Percentiles rank a stretch among this genome's conserved stretches.
Evolutionary conservation across 1,140 invertebrate genomes (phyloP).

Genomic region (Pseudomyrmex sp.): DNA sequence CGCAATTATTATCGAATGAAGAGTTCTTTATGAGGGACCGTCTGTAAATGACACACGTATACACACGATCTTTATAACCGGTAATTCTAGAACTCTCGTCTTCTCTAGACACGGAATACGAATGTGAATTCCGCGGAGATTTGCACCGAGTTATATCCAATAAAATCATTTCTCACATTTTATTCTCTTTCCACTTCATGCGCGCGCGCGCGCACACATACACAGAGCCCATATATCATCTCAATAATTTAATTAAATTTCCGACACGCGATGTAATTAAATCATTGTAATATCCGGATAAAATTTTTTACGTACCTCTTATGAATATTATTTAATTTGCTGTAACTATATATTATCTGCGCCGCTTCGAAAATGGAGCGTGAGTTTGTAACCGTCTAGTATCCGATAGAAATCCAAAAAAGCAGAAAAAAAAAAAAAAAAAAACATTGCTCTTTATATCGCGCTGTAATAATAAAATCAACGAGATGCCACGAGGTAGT

Average conservation of each 20-base stretch:
- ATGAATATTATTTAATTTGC: too few relatives aligned
- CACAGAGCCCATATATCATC: not conserved
- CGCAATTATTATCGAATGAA: slow-evolving; percentile 84
- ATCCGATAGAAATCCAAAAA: not conserved
- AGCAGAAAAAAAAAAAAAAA: not conserved
- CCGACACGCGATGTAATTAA: slow-evolving; percentile 3
- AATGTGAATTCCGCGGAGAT: slow-evolving; percentile 3
- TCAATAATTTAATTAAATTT: slow-evolving; percentile 15
- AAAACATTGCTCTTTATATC: not conserved
- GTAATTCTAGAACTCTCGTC: slow-evolving; percentile 70
- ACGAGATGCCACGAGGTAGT: not conserved
- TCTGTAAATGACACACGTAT: slow-evolving; percentile 71
- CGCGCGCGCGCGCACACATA: too few relatives aligned
- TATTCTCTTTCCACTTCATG: not conserved
- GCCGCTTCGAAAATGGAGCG: too few relatives aligned
- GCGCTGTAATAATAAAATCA: not conserved
- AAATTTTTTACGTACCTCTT: not conserved
- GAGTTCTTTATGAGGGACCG: slow-evolving; percentile 75
- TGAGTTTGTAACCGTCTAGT: too few relatives aligned
- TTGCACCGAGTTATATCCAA: slow-evolving; percentile 7
- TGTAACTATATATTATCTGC: too few relatives aligned
- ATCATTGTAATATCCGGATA: not conserved
- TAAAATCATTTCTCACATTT: slow-evolving; percentile 22
- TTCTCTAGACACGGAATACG: slow-evolving; percentile 5
- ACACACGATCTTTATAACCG: slow-evolving; percentile 72